phyloP scores from a whole-genome alignment of 35 echinoderm and acorn worm genomes.

The Amphiura filiformis region DNA sequence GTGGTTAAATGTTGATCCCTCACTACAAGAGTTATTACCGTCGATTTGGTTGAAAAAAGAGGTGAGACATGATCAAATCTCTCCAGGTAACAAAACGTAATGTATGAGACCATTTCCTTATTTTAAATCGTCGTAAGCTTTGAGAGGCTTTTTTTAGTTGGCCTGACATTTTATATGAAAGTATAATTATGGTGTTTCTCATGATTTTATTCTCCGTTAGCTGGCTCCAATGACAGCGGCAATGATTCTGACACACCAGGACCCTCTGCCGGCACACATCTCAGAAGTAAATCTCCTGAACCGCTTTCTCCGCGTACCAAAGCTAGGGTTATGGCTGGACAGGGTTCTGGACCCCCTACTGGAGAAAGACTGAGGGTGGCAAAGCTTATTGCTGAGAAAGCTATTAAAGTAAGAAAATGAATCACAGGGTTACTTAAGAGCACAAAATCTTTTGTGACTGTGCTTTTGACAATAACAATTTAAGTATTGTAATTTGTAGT shows the following conservation, averaged over 20 bases:
- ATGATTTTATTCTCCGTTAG: too few species aligned
- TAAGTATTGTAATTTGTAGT: too few species aligned
- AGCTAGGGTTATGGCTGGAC: conserved; percentile 16
- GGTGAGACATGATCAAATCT: too few species aligned
- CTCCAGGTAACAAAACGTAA: too few species aligned
- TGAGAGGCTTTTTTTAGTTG: too few species aligned
- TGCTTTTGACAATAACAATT: too few species aligned
- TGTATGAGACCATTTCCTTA: too few species aligned
- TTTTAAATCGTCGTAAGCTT: too few species aligned
- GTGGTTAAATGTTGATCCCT: too few species aligned
- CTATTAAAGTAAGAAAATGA: conserved; percentile 85
- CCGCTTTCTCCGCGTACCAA: conserved; percentile 72
- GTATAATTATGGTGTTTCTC: not conserved
- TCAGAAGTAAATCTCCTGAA: conserved; percentile 51
- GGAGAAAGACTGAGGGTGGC: conserved; percentile 76
- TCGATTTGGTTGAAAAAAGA: too few species aligned
- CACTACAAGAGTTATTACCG: too few species aligned
- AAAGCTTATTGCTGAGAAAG: conserved; percentile 87
- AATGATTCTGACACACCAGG: conserved; percentile 16
- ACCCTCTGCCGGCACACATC: not conserved
- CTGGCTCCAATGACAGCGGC: not conserved
- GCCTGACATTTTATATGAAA: not conserved
- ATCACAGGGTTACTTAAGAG: not conserved
- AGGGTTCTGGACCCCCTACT: conserved; percentile 28
- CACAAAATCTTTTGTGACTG: not conserved